These are phyloP conservation scores for Alcedo quadribrachys DNA, from an alignment of 2,797 vertebrate genomes.

Conservation along the genomic window DNA sequence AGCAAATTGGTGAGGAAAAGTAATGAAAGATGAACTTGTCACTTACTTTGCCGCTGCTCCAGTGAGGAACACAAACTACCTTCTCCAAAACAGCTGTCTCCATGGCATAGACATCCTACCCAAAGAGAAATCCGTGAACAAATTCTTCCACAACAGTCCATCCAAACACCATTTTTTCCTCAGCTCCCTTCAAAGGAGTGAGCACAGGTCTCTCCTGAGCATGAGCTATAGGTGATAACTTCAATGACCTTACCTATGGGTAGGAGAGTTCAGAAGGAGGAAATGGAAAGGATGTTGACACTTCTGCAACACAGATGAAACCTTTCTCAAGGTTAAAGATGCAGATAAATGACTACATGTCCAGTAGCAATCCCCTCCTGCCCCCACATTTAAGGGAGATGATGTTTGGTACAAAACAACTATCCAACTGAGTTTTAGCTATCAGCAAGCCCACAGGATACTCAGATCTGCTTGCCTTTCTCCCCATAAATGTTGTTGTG, in stretches of 20 bases:
- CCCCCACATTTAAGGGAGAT: neutral
- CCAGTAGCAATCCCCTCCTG: no score
- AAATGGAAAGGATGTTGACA: neutral
- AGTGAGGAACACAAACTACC: neutral
- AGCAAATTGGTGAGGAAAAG: conserved; percentile 13
- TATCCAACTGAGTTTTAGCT: neutral
- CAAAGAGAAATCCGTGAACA: neutral
- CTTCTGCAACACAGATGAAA: neutral
- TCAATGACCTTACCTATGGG: neutral
- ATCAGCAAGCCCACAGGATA: neutral
- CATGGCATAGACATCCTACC: neutral
- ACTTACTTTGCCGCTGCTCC: neutral
- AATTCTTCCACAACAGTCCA: neutral
- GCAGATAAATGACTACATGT: neutral
- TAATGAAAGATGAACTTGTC: neutral
- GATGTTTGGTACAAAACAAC: neutral
- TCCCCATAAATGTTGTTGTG: neutral
- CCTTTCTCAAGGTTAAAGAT: neutral
- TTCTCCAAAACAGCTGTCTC: neutral
- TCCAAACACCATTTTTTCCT: neutral
- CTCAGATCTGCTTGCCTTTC: neutral
- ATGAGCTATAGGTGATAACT: neutral
- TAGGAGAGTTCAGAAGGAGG: neutral
- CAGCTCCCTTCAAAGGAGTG: neutral
- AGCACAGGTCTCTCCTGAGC: neutral